Percentiles rank a stretch among this genome's conserved stretches.
Evolutionary conservation across 2,113 vertebrate species (phyloP).

Genomic region (Notarius quadriscutis): DNA sequence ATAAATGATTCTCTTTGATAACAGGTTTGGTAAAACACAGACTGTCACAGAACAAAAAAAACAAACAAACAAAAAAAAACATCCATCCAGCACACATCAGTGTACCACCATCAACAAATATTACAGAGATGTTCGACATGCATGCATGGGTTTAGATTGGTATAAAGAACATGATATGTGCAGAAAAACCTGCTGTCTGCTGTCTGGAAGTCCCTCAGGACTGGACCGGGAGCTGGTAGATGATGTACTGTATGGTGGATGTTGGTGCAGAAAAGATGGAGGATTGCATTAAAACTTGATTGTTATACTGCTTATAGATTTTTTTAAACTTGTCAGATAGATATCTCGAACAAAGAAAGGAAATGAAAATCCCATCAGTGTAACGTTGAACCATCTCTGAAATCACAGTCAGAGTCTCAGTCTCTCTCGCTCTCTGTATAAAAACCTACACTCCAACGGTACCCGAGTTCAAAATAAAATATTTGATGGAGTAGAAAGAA

Average conservation of each 20-base stretch:
- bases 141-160: background rate
- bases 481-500: background rate
- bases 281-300: background rate
- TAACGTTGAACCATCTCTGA: background rate
- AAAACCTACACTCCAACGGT: background rate
- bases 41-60: background rate
- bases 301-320: background rate
- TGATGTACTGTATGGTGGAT: background rate
- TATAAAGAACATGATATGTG: background rate
- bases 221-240: background rate
- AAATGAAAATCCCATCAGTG: background rate
- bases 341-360: background rate
- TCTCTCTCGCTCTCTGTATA: background rate
- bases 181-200: background rate
- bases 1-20: conserved; percentile 22
- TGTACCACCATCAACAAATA: background rate
- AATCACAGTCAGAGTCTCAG: no score
- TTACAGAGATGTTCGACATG: background rate
- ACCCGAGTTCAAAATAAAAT: background rate
- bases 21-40: background rate
- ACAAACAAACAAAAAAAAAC: background rate
- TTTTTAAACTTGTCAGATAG: background rate
- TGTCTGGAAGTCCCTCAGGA: background rate
- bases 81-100: conserved; percentile 2
- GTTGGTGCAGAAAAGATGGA: background rate